These are phyloP conservation scores for Diarsia dahlii DNA, from an alignment of 2,888 invertebrate species.

Conservation along the genomic window DNA sequence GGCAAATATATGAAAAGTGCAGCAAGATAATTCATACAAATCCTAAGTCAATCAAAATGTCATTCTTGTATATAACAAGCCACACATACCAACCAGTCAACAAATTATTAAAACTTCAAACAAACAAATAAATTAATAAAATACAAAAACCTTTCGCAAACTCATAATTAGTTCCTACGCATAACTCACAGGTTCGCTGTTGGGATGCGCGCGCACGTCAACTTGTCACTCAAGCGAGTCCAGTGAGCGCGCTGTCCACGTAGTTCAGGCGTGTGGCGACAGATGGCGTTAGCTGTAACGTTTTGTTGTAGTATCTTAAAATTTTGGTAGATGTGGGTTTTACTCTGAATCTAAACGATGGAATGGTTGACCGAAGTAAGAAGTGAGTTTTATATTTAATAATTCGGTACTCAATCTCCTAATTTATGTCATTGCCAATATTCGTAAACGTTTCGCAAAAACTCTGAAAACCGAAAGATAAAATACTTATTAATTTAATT, in stretches of 20 bases:
- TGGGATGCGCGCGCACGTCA: conserved; percentile 70
- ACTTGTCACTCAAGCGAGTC: conserved; percentile 73
- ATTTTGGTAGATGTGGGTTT: not conserved
- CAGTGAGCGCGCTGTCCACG: conserved; percentile 66
- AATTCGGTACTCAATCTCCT: not conserved
- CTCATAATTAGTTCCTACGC: conserved; percentile 17
- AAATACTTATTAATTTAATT: too few species aligned
- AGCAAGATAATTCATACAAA: not conserved
- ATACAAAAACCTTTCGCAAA: not conserved
- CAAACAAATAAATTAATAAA: not conserved
- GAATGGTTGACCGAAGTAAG: not conserved
- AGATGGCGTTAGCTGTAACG: conserved; percentile 81
- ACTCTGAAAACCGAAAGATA: not conserved
- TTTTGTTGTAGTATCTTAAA: not conserved
- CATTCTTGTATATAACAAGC: not conserved
- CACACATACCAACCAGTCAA: not conserved
- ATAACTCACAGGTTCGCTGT: conserved; percentile 48
- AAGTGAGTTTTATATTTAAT: not conserved
- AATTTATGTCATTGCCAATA: not conserved
- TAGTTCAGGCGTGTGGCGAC: conserved; percentile 68
- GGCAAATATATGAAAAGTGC: not conserved
- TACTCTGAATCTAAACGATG: not conserved
- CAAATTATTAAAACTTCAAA: not conserved
- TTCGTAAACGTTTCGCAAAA: not conserved
- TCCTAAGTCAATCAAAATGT: not conserved